phyloP scores from a whole-genome alignment of 2,797 vertebrate genomes.

The Pelodytes ibericus region DNA sequence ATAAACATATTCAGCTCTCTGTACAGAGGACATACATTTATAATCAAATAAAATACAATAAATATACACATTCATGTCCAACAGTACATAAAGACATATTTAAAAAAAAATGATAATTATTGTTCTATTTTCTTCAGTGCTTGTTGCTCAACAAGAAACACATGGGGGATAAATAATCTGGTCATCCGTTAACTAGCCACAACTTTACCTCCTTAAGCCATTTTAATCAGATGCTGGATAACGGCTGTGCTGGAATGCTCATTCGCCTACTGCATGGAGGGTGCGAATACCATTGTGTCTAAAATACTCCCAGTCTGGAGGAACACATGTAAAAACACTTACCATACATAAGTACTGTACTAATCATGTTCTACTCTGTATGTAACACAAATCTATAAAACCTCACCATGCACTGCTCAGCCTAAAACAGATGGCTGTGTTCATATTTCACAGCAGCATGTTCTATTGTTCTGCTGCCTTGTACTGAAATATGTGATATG shows the following conservation, averaged over 20 bases:
- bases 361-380: constrained; percentile 21
- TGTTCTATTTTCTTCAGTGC: too few species aligned
- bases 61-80: too few species aligned
- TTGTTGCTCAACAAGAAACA: too few species aligned
- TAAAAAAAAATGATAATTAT: too few species aligned
- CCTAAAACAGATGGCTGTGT: constrained; percentile 22
- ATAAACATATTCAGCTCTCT: too few species aligned
- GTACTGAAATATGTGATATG: constrained; percentile 3
- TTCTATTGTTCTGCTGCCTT: not conserved
- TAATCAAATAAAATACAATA: too few species aligned
- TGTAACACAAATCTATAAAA: constrained; percentile 32
- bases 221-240: constrained; percentile 1
- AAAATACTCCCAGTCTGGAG: constrained; percentile 2
- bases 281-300: constrained; percentile 6
- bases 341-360: constrained; percentile 13
- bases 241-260: not conserved
- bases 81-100: too few species aligned
- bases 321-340: constrained; percentile 28
- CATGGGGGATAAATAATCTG: too few species aligned
- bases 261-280: constrained; percentile 18
- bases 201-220: not conserved
- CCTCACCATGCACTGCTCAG: not conserved
- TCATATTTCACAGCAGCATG: constrained; percentile 15
- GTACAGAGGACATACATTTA: too few species aligned
- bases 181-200: too few species aligned